Conservation (phyloP, 2,797 vertebrate genomes). For the Diplodus sargus region DNA sequence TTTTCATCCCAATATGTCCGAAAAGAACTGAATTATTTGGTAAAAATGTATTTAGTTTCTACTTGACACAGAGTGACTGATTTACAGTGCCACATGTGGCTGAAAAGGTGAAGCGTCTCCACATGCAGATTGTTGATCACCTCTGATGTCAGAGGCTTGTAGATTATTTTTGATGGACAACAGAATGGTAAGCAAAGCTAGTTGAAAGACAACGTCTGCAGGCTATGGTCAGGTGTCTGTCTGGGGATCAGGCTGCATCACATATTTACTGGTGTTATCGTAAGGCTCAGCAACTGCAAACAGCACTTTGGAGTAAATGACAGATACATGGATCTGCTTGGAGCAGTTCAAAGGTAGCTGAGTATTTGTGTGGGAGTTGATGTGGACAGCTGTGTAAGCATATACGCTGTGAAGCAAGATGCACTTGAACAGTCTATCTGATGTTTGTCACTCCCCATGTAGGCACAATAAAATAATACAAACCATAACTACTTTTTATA, state of each 20-base stretch:
- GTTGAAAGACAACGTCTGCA: conserved; percentile 42
- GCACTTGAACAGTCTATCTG: background rate
- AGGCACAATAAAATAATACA: background rate
- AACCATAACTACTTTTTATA: background rate
- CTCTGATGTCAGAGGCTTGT: background rate
- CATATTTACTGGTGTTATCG: conserved; percentile 46
- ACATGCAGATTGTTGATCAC: conserved; percentile 14
- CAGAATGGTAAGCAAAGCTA: conserved; percentile 39
- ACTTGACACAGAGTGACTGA: background rate
- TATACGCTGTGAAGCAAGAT: background rate
- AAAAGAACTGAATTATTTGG: background rate
- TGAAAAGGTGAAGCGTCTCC: background rate
- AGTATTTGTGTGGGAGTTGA: conserved; percentile 1
- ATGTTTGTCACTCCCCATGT: background rate
- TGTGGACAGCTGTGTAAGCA: background rate
- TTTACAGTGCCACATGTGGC: background rate
- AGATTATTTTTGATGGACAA: conserved; percentile 29
- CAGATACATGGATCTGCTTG: background rate
- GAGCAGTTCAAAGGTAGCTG: conserved; percentile 2
- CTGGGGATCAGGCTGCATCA: conserved; percentile 27
- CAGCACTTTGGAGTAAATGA: conserved; percentile 8
- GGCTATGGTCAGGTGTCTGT: conserved; percentile 25
- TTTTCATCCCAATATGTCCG: background rate
- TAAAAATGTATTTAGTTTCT: background rate
- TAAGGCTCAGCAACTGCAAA: conserved; percentile 25